Conservation (phyloP, 2,113 vertebrate species). For the Eira barbara region DNA sequence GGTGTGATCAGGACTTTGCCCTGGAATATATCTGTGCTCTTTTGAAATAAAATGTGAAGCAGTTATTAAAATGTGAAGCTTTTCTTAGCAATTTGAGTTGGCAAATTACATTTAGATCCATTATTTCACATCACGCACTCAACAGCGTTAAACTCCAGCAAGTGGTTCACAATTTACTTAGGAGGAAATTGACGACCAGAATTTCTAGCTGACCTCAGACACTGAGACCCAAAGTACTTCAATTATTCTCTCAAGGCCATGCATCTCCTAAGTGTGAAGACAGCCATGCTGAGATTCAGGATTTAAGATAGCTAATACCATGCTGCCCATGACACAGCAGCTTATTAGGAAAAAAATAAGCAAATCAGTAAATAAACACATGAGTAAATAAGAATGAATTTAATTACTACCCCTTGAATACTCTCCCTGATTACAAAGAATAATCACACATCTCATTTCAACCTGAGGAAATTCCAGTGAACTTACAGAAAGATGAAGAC, state of each 20-base stretch:
- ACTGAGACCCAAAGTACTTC: neutral
- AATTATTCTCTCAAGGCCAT: neutral
- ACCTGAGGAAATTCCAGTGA: neutral
- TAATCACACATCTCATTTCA: neutral
- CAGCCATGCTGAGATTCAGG: neutral
- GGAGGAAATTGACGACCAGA: rapidly evolving
- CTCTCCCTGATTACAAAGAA: neutral
- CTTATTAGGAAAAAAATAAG: neutral
- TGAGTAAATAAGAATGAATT: neutral
- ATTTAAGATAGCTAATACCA: neutral
- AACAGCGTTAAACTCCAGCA: neutral
- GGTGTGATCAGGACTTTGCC: neutral
- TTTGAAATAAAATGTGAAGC: neutral
- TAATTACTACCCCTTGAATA: neutral
- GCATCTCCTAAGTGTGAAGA: neutral
- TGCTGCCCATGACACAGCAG: rapidly evolving
- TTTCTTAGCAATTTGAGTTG: neutral
- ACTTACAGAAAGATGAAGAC: neutral
- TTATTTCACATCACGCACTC: neutral
- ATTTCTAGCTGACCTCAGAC: neutral
- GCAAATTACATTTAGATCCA: neutral
- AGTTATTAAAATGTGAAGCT: neutral
- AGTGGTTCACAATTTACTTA: neutral
- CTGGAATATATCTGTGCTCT: neutral
- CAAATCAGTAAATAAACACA: neutral